Conservation (phyloP, 2,888 invertebrate species). For the Phlogophora meticulosa region DNA sequence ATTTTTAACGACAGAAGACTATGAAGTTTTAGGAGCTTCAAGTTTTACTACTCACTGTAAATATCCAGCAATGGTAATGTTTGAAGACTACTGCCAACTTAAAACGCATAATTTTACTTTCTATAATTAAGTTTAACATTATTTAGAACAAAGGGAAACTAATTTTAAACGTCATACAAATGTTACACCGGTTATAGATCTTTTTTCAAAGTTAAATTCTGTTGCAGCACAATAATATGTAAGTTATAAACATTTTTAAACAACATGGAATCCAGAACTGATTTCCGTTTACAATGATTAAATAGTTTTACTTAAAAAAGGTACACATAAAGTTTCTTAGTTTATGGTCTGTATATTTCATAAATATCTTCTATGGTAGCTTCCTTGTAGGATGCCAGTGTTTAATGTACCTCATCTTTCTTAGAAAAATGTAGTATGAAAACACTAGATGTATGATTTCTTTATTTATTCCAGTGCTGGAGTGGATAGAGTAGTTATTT, state of each 20-base stretch:
- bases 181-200: neutral
- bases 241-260: constrained; percentile 4
- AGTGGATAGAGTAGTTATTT: neutral
- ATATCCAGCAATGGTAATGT: neutral
- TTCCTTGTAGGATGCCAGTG: constrained; percentile 19
- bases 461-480: neutral
- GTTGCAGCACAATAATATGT: neutral
- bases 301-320: constrained; percentile 23
- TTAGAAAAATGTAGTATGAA: constrained; percentile 21
- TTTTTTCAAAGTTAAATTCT: neutral
- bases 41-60: neutral
- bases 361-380: constrained; percentile 17
- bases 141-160: constrained; percentile 15
- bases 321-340: constrained; percentile 2
- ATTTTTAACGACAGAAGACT: neutral
- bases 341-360: constrained; percentile 17
- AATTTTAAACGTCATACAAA: neutral
- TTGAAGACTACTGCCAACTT: constrained; percentile 5
- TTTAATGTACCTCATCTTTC: constrained; percentile 40
- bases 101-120: neutral
- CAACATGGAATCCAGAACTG: neutral
- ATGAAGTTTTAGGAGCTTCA: neutral
- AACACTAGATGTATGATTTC: constrained; percentile 5
- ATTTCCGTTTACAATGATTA: constrained; percentile 13
- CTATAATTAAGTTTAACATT: neutral